Evolutionary conservation across 1,140 invertebrate species (phyloP).

Genomic region (Apis laboriosa): DNA sequence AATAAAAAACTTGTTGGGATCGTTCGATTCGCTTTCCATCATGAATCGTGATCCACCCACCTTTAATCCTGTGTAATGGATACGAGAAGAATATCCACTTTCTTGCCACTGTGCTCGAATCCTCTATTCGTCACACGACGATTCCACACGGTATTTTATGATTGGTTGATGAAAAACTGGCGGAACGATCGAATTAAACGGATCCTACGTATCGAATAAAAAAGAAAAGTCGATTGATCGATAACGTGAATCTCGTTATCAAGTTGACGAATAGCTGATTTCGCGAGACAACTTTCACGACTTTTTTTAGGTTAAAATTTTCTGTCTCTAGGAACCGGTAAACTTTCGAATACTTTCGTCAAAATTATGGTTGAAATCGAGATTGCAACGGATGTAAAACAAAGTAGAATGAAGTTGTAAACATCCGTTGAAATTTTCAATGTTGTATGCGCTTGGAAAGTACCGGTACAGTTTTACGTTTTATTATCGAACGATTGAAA

Average conservation of each 20-base stretch:
- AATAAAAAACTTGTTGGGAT: neutral
- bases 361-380: constrained; percentile 6
- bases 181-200: constrained; percentile 6
- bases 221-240: neutral
- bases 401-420: neutral
- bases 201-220: neutral
- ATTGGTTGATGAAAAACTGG: neutral
- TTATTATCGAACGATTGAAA: neutral
- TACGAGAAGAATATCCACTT: constrained; percentile 16
- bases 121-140: neutral
- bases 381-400: constrained; percentile 3
- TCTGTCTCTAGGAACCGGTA: neutral
- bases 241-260: constrained; percentile 23
- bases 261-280: constrained; percentile 8
- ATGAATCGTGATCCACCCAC: constrained; percentile 39
- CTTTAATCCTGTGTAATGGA: constrained; percentile 2
- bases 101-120: neutral
- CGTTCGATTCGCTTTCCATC: constrained; percentile 49
- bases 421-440: neutral
- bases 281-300: constrained; percentile 37
- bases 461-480: neutral
- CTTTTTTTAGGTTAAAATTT: constrained; percentile 27
- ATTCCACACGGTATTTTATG: neutral
- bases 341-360: constrained; percentile 47
- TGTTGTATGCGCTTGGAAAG: neutral